phyloP scores from a whole-genome alignment of 2,888 invertebrate species.

The Caenorhabditis imperialis region DNA sequence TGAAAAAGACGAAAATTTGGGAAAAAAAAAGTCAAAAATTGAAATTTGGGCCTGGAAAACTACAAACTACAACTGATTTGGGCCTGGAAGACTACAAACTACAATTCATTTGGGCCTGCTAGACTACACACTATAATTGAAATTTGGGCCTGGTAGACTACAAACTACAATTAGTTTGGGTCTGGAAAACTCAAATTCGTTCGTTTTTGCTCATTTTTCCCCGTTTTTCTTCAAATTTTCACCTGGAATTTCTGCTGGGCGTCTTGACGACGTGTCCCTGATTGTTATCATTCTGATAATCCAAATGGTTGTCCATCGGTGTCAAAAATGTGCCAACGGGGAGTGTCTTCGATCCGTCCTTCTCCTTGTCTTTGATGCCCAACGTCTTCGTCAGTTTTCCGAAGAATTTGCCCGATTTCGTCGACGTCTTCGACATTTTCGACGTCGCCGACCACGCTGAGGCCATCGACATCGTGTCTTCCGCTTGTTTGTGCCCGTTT shows the following conservation, averaged over 20 bases:
- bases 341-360: slow-evolving; percentile 20
- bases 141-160: no score
- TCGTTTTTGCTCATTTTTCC: no score
- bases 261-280: not conserved
- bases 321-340: slow-evolving; percentile 50
- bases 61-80: no score
- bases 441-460: slow-evolving; percentile 55
- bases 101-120: no score
- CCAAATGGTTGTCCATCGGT: slow-evolving; percentile 54
- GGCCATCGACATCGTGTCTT: slow-evolving; percentile 64
- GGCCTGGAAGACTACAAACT: no score
- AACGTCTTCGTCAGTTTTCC: slow-evolving; percentile 47
- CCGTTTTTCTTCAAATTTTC: no score
- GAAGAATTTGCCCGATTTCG: slow-evolving; percentile 48
- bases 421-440: slow-evolving; percentile 38
- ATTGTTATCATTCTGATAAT: slow-evolving; percentile 24
- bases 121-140: no score
- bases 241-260: slow-evolving; percentile 32
- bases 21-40: not conserved
- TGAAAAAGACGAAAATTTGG: not conserved
- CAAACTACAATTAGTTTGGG: no score
- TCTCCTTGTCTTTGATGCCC: slow-evolving; percentile 30
- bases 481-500: slow-evolving; percentile 58
- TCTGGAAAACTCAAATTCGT: no score
- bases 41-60: not conserved